Conservation (phyloP, 2,113 vertebrate genomes). For the Saccopteryx bilineata region DNA sequence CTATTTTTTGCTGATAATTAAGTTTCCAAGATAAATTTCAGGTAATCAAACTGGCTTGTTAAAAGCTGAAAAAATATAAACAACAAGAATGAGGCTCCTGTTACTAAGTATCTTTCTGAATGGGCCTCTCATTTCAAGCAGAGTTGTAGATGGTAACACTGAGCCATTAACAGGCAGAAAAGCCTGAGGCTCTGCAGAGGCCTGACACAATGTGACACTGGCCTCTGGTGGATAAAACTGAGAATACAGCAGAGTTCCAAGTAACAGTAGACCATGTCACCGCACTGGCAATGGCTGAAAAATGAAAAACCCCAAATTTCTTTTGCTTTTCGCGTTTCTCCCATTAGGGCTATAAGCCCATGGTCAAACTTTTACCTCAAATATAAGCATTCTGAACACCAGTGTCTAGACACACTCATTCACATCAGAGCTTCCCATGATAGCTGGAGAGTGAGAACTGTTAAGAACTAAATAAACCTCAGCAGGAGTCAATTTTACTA, state of each 20-base stretch:
- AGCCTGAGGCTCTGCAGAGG: not conserved
- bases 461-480: not conserved
- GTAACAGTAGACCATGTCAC: rapidly evolving
- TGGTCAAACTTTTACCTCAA: not conserved
- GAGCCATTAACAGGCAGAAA: not conserved
- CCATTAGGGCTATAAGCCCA: no score
- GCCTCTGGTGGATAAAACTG: conserved; percentile 70
- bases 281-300: not conserved
- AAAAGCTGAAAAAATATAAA: not conserved
- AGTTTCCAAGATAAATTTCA: conserved; percentile 12
- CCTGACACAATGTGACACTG: not conserved
- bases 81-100: not conserved
- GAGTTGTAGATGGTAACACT: not conserved
- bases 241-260: conserved; percentile 17
- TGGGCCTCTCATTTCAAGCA: not conserved
- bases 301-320: not conserved
- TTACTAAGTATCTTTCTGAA: not conserved
- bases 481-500: not conserved
- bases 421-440: not conserved
- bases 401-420: not conserved
- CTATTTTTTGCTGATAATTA: not conserved
- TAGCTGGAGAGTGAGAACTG: not conserved
- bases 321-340: not conserved
- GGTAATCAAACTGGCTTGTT: not conserved
- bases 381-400: not conserved